A percentile compares a stretch with the other conserved stretches of the same genome.
These are phyloP conservation scores for Vulpes vulpes DNA, from an alignment of 2,113 vertebrate species.

Conservation along the genomic window DNA sequence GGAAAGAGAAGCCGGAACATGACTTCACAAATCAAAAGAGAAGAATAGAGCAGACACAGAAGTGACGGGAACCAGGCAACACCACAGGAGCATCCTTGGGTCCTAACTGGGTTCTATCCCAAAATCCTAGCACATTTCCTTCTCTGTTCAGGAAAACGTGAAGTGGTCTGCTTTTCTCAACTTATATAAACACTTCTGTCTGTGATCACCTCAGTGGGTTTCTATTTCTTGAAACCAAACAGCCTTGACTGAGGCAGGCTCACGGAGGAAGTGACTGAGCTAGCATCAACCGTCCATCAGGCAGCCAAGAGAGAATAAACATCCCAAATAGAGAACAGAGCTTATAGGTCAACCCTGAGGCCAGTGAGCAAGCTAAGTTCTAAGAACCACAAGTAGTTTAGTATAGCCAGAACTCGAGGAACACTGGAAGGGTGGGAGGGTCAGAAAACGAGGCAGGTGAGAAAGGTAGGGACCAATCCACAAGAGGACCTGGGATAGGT, in stretches of 20 bases:
- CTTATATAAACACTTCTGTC: neutral
- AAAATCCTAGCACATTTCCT: neutral
- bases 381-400: neutral
- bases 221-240: neutral
- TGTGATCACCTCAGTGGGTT: neutral
- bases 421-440: neutral
- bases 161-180: neutral
- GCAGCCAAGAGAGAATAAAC: neutral
- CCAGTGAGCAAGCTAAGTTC: neutral
- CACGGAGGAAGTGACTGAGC: neutral
- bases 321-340: neutral
- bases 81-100: rapidly evolving
- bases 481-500: neutral
- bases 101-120: neutral
- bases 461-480: neutral
- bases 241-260: neutral
- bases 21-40: neutral
- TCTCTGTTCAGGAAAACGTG: neutral
- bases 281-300: neutral
- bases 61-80: neutral
- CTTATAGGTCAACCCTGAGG: neutral
- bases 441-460: neutral
- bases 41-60: neutral
- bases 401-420: neutral
- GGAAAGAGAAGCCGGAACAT: neutral